Evolutionary conservation across 1,140 invertebrate genomes (phyloP), one percentile per base, ranked within the genome.

Genomic region (Drosophila gunungcola): DNA sequence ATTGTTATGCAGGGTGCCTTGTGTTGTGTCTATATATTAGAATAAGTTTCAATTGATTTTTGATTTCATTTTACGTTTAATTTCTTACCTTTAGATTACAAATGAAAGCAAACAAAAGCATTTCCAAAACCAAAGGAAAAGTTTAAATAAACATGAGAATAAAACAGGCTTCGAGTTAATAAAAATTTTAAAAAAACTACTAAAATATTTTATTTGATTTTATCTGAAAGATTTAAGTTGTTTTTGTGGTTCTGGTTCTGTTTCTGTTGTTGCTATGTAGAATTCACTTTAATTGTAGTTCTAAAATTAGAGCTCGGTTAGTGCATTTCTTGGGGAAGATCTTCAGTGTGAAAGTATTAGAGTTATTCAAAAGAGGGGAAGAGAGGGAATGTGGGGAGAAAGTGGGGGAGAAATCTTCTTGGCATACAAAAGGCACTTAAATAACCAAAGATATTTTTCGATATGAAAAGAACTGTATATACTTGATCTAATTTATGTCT

Each of bases 341-440:
- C 27, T 46, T 32, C 10, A 21, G 32, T n/a, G 64, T 64, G 29
- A 60, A 41, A 41, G 48, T 45, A 38, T 46, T 34, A 7, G 41
- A 39, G 27, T 38, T 38, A 11, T 43, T 10, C 12, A 27, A 43
- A 25, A 36, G 36, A 27, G 34, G 13, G 60, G 36, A 69, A 32
- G 13, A 49, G 53, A 16, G n/a, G 5, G 12, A 9, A 11, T n/a
- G 27, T 39, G 34, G 25, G 36, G 32, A 27, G 41, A 45, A 60
- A 21, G 43, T 42, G 51, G 63, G 46, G 60, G 41, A 51, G 38
- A 39, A 70, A 56, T 45, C 52, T 60, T 38, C 43, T 74, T 75
- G 34, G 60, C 34, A 61, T 77, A 68, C 65, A 77, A 76, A 77
- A 77, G 83, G 83, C 83, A 86, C 83, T 86, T 86, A 88, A 88